A percentile compares a stretch with the other conserved stretches of the same genome.
Evolutionary conservation across 2,113 vertebrate species (phyloP).

Genomic region (Strix uralensis): DNA sequence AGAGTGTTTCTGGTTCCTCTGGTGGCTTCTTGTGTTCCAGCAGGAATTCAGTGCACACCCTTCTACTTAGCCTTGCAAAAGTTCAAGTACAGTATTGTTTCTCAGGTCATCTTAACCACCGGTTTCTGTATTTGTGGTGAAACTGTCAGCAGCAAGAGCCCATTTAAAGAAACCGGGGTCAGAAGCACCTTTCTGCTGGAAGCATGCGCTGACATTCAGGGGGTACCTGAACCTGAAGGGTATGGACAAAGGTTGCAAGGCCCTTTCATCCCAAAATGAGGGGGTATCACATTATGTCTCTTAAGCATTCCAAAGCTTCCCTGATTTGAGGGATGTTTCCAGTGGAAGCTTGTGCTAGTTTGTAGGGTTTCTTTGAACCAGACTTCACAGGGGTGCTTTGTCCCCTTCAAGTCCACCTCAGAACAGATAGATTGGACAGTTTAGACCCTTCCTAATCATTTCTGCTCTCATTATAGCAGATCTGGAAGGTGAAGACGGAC

Average conservation of each 20-base stretch:
- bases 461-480: neutral
- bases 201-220: accelerated
- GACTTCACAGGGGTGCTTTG: neutral
- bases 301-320: neutral
- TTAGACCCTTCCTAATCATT: neutral
- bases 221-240: neutral
- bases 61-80: neutral
- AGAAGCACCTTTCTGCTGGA: neutral
- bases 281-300: accelerated
- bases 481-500: neutral
- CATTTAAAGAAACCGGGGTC: accelerated
- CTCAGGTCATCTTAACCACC: neutral
- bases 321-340: accelerated
- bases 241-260: neutral
- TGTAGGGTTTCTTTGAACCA: neutral
- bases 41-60: neutral
- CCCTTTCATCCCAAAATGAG: accelerated
- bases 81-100: accelerated
- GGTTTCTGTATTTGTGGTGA: accelerated
- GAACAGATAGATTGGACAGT: neutral
- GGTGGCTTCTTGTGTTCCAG: neutral
- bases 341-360: neutral
- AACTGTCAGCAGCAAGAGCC: neutral
- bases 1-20: neutral
- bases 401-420: neutral